Conservation (phyloP, 2,113 vertebrate genomes). For the Stegostoma tigrinum region DNA sequence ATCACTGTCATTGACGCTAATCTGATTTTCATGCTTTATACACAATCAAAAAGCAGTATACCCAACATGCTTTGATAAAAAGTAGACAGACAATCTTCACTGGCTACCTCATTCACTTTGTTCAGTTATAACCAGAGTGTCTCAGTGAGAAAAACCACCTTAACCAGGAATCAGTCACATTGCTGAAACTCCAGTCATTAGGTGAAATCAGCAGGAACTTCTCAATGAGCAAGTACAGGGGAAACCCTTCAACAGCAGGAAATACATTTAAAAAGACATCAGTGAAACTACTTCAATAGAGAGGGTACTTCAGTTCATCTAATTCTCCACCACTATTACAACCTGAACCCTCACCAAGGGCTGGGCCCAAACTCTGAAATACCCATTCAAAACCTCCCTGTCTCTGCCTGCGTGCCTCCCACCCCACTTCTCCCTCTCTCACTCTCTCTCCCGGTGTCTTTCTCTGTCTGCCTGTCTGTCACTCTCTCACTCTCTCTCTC, state of each 20-base stretch:
- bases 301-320: background rate
- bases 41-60: background rate
- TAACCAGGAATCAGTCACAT: background rate
- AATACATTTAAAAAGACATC: background rate
- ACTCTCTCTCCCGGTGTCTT: too few species aligned
- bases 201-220: background rate
- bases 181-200: background rate
- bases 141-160: background rate
- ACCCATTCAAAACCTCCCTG: too few species aligned
- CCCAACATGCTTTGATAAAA: background rate
- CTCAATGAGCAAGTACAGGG: background rate
- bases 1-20: background rate
- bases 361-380: background rate
- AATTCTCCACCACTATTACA: too few species aligned
- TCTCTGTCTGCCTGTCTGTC: too few species aligned
- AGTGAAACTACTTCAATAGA: background rate
- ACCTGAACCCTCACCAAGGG: background rate
- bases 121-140: background rate
- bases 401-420: too few species aligned
- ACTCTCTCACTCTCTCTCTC: too few species aligned
- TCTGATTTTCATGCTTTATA: background rate
- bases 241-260: background rate
- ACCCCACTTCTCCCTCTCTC: too few species aligned
- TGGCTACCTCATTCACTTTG: background rate
- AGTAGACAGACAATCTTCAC: background rate